Conservation (phyloP, 2,888 invertebrate genomes). For the Andrena haemorrhoa region DNA sequence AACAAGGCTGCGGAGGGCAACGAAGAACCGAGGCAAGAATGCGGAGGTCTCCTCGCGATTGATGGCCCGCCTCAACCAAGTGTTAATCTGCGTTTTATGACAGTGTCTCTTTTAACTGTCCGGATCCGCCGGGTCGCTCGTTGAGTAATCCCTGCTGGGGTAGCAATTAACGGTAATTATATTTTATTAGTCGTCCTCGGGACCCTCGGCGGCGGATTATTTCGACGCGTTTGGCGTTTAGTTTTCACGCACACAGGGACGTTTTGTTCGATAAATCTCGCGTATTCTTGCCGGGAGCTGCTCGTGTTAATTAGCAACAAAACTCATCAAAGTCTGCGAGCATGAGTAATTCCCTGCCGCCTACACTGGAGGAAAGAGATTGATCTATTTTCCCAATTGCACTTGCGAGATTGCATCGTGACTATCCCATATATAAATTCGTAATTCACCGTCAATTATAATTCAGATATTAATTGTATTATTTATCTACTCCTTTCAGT, state of each 20-base stretch:
- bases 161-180: conserved; percentile 65
- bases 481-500: too few species aligned
- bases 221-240: conserved; percentile 3
- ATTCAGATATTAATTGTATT: too few species aligned
- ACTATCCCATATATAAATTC: too few species aligned
- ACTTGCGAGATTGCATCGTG: too few species aligned
- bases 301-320: conserved; percentile 62
- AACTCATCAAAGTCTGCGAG: conserved; percentile 64
- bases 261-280: conserved; percentile 42
- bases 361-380: too few species aligned
- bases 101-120: conserved; percentile 32
- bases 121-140: conserved; percentile 27
- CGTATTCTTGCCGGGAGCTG: conserved; percentile 45
- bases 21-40: background rate
- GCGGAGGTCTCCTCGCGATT: conserved; percentile 1
- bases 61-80: conserved; percentile 17
- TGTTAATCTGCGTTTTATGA: conserved; percentile 51
- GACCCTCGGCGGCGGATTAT: too few species aligned
- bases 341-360: conserved; percentile 41
- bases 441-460: too few species aligned
- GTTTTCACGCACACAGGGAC: conserved; percentile 11
- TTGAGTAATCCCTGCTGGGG: conserved; percentile 35
- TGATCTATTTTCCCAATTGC: too few species aligned
- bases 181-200: conserved; percentile 47
- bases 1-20: conserved; percentile 2